Percentiles rank a stretch among this genome's conserved stretches.
These are phyloP conservation scores for Neosilurus mollespiculum DNA, from an alignment of 2,797 vertebrate species.

Conservation along the genomic window DNA sequence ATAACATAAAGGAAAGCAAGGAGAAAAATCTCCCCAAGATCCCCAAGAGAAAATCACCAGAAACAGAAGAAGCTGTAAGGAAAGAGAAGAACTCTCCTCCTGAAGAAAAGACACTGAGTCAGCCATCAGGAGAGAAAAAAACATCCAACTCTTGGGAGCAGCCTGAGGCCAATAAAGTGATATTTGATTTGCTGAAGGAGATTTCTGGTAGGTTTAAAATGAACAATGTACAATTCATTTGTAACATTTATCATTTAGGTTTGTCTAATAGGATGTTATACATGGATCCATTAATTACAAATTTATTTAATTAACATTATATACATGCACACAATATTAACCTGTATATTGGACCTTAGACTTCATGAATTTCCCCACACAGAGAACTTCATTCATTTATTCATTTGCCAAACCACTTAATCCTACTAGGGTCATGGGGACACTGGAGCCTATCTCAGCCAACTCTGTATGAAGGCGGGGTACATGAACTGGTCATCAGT, in stretches of 20 bases:
- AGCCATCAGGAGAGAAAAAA: slow-evolving; percentile 56
- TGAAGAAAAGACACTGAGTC: slow-evolving; percentile 52
- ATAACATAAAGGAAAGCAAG: slow-evolving; percentile 50
- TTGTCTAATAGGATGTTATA: background rate
- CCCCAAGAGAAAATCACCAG: slow-evolving; percentile 51
- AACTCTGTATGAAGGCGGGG: no score
- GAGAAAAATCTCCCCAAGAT: slow-evolving; percentile 68
- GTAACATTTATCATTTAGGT: background rate
- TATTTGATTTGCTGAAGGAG: slow-evolving; percentile 78
- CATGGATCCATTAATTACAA: background rate
- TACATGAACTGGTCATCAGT: no score
- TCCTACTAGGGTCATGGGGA: no score
- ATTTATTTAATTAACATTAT: background rate
- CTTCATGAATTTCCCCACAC: background rate
- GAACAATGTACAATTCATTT: background rate
- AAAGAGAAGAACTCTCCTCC: slow-evolving; percentile 58
- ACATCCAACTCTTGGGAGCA: slow-evolving; percentile 55
- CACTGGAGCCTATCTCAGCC: no score
- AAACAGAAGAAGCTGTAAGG: slow-evolving; percentile 52
- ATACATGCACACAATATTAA: background rate
- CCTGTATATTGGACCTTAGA: background rate
- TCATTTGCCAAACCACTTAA: no score
- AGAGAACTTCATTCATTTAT: background rate
- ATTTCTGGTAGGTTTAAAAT: slow-evolving; percentile 71
- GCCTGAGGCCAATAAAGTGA: slow-evolving; percentile 71